These are phyloP conservation scores for Hippopotamus amphibius DNA, from an alignment of 2,113 vertebrate genomes.

Conservation along the genomic window DNA sequence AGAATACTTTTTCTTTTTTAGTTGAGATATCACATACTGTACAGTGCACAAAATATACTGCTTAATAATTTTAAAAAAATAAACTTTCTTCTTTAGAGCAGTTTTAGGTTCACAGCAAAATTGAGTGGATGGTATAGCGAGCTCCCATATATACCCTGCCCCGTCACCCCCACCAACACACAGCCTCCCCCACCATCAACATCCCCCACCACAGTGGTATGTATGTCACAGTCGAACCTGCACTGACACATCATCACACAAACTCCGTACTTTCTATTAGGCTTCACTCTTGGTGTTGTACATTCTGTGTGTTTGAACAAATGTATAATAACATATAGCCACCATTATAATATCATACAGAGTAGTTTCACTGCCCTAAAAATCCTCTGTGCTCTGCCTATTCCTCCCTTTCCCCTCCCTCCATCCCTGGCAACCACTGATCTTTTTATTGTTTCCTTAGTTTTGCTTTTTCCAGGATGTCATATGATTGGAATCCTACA, in stretches of 20 bases:
- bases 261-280: too few relatives aligned
- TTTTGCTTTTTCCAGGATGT: not conserved
- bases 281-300: not conserved
- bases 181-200: not conserved
- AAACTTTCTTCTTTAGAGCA: not conserved
- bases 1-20: not conserved
- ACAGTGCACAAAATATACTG: not conserved
- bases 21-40: not conserved
- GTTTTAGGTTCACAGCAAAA: not conserved
- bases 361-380: not conserved
- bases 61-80: not conserved
- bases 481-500: fast-evolving
- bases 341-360: not conserved
- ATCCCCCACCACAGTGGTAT: fast-evolving
- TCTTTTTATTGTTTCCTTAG: not conserved
- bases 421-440: not conserved
- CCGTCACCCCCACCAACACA: not conserved
- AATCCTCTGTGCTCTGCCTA: not conserved
- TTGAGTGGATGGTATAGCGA: not conserved
- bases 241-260: fast-evolving
- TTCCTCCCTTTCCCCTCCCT: too few relatives aligned
- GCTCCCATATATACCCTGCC: too few relatives aligned
- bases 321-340: too few relatives aligned
- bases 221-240: fast-evolving
- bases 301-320: not conserved